Conservation (phyloP, 2,888 invertebrate genomes). For the Arge pagana region DNA sequence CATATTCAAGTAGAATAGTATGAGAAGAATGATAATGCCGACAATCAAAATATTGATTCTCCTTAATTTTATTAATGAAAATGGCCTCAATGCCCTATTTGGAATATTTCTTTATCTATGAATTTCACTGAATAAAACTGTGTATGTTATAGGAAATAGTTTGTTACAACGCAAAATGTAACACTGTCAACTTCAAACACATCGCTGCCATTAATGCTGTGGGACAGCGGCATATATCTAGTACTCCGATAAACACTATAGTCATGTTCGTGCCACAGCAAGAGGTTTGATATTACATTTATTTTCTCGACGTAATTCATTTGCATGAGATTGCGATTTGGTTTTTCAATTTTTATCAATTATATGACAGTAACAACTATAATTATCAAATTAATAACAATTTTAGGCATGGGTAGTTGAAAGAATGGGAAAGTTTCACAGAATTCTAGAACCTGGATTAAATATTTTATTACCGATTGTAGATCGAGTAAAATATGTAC, state of each 20-base stretch:
- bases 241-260: constrained; percentile 87
- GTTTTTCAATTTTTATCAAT: not conserved
- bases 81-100: too few species aligned
- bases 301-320: constrained; percentile 13
- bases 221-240: constrained; percentile 57
- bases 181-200: too few species aligned
- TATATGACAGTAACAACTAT: constrained; percentile 17
- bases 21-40: too few species aligned
- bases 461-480: constrained; percentile 90
- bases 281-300: constrained; percentile 68
- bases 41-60: too few species aligned
- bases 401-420: constrained; percentile 94
- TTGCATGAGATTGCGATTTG: constrained; percentile 4
- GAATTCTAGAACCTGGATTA: constrained; percentile 92
- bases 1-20: too few species aligned
- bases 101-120: too few species aligned
- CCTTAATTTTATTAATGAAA: too few species aligned
- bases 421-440: constrained; percentile 95
- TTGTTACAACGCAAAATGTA: too few species aligned
- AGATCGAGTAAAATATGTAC: constrained; percentile 95
- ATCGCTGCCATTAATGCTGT: constrained; percentile 30
- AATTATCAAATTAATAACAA: constrained; percentile 17
- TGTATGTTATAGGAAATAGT: too few species aligned
- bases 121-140: too few species aligned
- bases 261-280: constrained; percentile 99